A percentile compares a stretch with the other conserved stretches of the same genome.
phyloP scores from a whole-genome alignment of 2,888 invertebrate species.

The Volucella zonaria region DNA sequence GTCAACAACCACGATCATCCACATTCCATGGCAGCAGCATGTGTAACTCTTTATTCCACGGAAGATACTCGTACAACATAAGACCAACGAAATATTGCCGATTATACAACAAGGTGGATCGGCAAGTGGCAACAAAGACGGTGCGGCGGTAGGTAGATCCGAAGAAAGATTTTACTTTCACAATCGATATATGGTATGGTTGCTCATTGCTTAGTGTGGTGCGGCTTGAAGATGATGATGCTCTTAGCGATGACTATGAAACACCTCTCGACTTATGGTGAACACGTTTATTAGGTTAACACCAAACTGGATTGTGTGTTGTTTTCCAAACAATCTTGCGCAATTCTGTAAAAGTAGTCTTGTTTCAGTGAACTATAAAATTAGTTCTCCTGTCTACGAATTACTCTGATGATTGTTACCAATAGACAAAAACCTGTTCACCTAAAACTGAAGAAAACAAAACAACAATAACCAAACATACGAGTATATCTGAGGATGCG shows the following conservation, averaged over 20 bases:
- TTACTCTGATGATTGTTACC: background rate
- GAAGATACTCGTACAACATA: constrained; percentile 22
- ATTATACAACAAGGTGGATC: constrained; percentile 61
- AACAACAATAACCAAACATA: background rate
- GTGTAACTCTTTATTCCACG: constrained; percentile 34
- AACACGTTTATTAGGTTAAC: constrained; percentile 63
- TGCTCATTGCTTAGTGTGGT: constrained; percentile 24
- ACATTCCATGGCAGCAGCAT: constrained; percentile 45
- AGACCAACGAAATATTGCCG: constrained; percentile 37
- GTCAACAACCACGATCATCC: constrained; percentile 50
- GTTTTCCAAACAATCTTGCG: constrained; percentile 49
- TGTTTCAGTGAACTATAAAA: constrained; percentile 40
- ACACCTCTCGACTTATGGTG: constrained; percentile 22
- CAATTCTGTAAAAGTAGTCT: constrained; percentile 52
- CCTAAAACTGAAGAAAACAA: background rate
- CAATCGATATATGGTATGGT: constrained; percentile 48
- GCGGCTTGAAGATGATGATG: constrained; percentile 34
- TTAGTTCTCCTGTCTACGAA: too few species aligned
- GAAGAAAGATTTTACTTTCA: constrained; percentile 71
- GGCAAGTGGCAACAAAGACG: constrained; percentile 1
- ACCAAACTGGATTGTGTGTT: constrained; percentile 53
- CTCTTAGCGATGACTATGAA: constrained; percentile 41
- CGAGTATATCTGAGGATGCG: constrained; percentile 36
- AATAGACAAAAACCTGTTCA: constrained; percentile 2
- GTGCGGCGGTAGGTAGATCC: background rate